Conservation (phyloP, 2,797 vertebrate genomes). For the Danio tinwini region DNA sequence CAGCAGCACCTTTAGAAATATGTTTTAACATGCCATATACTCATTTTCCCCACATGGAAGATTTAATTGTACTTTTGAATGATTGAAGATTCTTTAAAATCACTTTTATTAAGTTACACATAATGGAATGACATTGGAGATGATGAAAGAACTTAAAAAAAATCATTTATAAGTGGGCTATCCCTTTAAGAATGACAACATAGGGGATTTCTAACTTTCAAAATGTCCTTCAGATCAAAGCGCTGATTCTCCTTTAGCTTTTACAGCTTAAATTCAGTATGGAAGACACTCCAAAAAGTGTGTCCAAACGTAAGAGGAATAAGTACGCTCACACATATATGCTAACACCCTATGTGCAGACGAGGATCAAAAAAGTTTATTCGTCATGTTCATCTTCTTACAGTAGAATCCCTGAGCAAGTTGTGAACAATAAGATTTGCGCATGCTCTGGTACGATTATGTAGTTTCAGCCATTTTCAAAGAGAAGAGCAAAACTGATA, state of each 20-base stretch:
- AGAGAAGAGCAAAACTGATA: slow-evolving; percentile 18
- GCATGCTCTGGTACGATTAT: slow-evolving; percentile 7
- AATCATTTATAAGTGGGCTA: not conserved
- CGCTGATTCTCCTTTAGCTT: slow-evolving; percentile 67
- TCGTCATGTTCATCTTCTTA: slow-evolving; percentile 10
- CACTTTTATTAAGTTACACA: not conserved
- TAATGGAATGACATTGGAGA: not conserved
- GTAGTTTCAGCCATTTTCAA: slow-evolving; percentile 17
- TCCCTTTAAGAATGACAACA: slow-evolving; percentile 17
- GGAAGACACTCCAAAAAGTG: slow-evolving; percentile 58
- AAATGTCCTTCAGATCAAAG: slow-evolving; percentile 13
- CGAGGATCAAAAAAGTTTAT: slow-evolving; percentile 21
- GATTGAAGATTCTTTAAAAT: not conserved
- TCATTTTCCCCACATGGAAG: too few species aligned
- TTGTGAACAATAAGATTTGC: slow-evolving; percentile 15
- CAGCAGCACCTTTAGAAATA: too few species aligned
- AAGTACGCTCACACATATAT: not conserved
- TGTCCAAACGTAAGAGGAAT: not conserved
- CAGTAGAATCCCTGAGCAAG: not conserved
- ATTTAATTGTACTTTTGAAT: too few species aligned
- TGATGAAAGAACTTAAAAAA: not conserved
- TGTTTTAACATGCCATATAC: too few species aligned
- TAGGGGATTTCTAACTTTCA: slow-evolving; percentile 6
- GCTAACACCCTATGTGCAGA: not conserved
- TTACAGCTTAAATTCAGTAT: slow-evolving; percentile 70